Base-by-base conservation (phyloP, 2,888 invertebrate genomes). In the Polydrusus tereticollis region DNA sequence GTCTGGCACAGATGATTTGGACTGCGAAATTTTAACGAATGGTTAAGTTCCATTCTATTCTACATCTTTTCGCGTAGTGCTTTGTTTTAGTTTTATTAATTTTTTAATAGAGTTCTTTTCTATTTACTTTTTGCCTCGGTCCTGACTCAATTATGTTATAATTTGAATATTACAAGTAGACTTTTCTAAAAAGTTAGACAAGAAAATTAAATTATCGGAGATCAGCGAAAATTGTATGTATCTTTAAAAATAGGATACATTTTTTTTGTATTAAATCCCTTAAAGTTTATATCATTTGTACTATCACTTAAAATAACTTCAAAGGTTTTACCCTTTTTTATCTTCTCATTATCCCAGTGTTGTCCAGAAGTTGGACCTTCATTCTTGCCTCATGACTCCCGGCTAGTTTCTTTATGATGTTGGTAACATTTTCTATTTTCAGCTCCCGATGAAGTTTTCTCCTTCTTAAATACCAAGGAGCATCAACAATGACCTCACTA, bases 21-120 rank as follows among this genome's bases (percentile, higher is more conserved):
- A 29, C 52, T 55, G 52, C 52, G 18, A 55, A 55, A 55, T 55
- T 21, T 55, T 55, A 55, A 29, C 52, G 29, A 55, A 55, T 55
- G 23, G 16, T 33, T 55, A 18, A 55, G 29, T 29, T 55, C 10
- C 10, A 18, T 18, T 55, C 18, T 33, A 29, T 18, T 16, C 29
- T 16, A 16, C 29, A 3, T 16, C 29, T 2, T 29, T n/a, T 52
- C 29, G 16, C 14, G 2, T 52, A 26, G 12, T 16, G n/a, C 29
- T 55, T 55, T 55, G 52, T 29, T 55, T 29, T 29, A 55, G 16
- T 55, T 55, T 55, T 55, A 29, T 55, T 55, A 55, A 26, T 14
- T 52, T 52, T 50, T 43, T 43, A 43, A 18, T 43, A 12, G 20
- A 47, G 45, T 47, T 47, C 45, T 47, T 47, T 55, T 55, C 52